Evolutionary conservation across 2,888 invertebrate species (phyloP).

Genomic region (Diplazon laetatorius): DNA sequence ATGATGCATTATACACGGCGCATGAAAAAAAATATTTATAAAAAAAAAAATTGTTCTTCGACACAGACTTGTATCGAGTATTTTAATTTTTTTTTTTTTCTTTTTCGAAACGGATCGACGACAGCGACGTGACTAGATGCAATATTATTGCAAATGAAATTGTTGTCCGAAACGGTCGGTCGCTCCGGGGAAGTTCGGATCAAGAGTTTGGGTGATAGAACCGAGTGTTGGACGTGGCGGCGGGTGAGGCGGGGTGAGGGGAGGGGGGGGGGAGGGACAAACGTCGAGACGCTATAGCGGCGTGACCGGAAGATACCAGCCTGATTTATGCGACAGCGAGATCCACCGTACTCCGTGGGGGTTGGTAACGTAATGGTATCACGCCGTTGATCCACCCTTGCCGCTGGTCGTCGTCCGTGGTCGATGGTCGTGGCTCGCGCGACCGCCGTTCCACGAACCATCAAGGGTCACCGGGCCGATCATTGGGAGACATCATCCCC

Average conservation of each 20-base stretch:
- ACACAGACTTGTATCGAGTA: too few relatives aligned
- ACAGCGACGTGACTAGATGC: neutral
- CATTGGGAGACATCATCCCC: slow-evolving; percentile 24
- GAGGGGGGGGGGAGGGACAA: too few relatives aligned
- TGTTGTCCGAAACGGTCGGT: neutral
- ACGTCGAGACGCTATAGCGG: slow-evolving; percentile 21
- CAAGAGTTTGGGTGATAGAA: slow-evolving; percentile 33
- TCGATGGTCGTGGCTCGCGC: slow-evolving; percentile 21
- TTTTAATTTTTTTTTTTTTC: too few relatives aligned
- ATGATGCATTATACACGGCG: too few relatives aligned
- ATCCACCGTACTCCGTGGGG: slow-evolving; percentile 54
- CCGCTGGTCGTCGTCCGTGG: slow-evolving; percentile 26
- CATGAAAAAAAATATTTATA: too few relatives aligned
- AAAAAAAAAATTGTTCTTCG: too few relatives aligned
- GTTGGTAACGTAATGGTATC: slow-evolving; percentile 49
- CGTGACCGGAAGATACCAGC: slow-evolving; percentile 47
- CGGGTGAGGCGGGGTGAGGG: too few relatives aligned
- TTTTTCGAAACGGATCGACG: neutral
- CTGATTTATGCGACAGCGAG: slow-evolving; percentile 59
- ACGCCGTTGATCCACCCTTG: slow-evolving; percentile 52
- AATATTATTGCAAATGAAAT: slow-evolving; percentile 17
- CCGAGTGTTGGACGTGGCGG: slow-evolving; percentile 9
- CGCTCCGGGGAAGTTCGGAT: slow-evolving; percentile 24
- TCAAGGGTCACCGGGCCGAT: slow-evolving; percentile 45
- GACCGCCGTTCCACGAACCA: slow-evolving; percentile 15